Percentiles rank a stretch among this genome's conserved stretches.
phyloP scores from a whole-genome alignment of 2,113 vertebrate species.

The Seriola rivoliana region DNA sequence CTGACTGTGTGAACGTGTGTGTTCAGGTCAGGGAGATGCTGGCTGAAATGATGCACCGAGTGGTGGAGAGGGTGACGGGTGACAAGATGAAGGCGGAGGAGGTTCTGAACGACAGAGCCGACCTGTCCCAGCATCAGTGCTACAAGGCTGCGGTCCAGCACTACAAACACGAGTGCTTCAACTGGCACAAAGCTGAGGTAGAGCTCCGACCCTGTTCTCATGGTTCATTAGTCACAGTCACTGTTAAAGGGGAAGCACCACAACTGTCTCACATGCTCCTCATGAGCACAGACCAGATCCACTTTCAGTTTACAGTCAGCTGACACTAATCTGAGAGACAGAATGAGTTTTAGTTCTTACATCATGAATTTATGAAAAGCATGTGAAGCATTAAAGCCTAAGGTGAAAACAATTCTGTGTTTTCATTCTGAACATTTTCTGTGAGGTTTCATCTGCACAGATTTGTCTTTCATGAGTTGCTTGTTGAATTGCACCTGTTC shows the following conservation, averaged over 20 bases:
- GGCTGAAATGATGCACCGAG: conserved; percentile 83
- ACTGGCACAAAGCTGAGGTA: conserved; percentile 92
- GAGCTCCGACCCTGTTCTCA: too few species aligned
- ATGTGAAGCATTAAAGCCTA: too few species aligned
- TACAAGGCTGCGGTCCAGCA: conserved; percentile 84
- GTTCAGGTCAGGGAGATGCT: conserved; percentile 84
- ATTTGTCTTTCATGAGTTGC: too few species aligned
- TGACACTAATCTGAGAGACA: conserved; percentile 9
- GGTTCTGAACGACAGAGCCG: conserved; percentile 80
- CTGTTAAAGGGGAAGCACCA: not conserved
- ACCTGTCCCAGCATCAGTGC: conserved; percentile 86
- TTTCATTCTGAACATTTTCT: too few species aligned
- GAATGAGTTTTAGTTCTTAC: not conserved
- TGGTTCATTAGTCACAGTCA: too few species aligned
- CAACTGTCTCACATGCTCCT: not conserved
- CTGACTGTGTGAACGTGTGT: conserved; percentile 28
- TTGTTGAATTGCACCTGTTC: too few species aligned
- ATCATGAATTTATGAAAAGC: not conserved
- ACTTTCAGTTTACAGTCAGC: not conserved
- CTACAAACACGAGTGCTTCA: conserved; percentile 92
- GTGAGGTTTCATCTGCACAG: too few species aligned
- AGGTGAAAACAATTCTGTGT: too few species aligned
- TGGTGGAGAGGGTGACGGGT: conserved; percentile 83
- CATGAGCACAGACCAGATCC: accelerated
- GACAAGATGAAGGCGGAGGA: conserved; percentile 53